Percentiles rank a stretch among this genome's conserved stretches.
phyloP scores from a whole-genome alignment of 2,113 vertebrate species.

The Sylvia atricapilla region DNA sequence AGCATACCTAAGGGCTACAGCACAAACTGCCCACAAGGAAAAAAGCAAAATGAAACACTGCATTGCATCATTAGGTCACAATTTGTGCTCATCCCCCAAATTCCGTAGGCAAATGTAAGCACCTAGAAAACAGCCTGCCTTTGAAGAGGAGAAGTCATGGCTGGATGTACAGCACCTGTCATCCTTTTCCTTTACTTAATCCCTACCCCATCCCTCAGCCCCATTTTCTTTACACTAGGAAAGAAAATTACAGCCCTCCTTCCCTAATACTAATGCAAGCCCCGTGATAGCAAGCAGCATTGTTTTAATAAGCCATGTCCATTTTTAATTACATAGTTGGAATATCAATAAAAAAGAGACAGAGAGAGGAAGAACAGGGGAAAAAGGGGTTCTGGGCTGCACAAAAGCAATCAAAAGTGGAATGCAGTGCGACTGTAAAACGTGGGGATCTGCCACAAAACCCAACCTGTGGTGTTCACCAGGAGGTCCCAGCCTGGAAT shows the following conservation, averaged over 20 bases:
- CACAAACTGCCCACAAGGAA: conserved; percentile 35
- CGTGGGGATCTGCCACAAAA: neutral
- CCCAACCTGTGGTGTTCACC: neutral
- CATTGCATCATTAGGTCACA: conserved; percentile 54
- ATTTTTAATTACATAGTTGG: neutral
- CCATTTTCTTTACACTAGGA: neutral
- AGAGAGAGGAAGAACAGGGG: neutral
- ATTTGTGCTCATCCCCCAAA: conserved; percentile 28
- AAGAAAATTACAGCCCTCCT: neutral
- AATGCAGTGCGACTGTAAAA: neutral
- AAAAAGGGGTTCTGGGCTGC: neutral
- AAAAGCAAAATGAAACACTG: conserved; percentile 41
- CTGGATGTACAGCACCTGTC: conserved; percentile 8
- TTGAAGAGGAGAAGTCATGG: conserved; percentile 5
- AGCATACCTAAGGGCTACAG: conserved; percentile 23
- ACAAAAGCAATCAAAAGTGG: neutral
- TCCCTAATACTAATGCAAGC: neutral
- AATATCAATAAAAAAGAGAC: neutral
- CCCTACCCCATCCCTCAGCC: neutral
- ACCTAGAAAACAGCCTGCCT: conserved; percentile 5
- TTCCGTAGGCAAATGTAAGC: neutral
- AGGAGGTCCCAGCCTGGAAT: neutral
- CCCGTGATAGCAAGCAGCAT: neutral
- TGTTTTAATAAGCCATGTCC: conserved; percentile 2
- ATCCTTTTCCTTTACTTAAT: neutral